Evolutionary conservation across 2,888 invertebrate genomes (phyloP).

Genomic region (Ophion slaviceki): DNA sequence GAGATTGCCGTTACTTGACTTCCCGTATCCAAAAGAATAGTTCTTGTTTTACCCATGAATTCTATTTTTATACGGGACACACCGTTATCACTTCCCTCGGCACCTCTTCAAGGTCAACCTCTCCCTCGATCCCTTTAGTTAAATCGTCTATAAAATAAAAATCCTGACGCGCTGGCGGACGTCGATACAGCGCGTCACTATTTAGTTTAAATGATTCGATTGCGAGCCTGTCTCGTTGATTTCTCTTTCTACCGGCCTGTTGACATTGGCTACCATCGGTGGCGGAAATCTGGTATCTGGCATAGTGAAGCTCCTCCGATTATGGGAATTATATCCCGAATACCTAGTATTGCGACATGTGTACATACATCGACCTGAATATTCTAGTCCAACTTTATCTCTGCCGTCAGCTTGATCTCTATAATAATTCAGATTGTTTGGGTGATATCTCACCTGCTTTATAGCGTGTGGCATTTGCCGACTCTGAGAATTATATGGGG

Average conservation of each 20-base stretch:
- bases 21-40: conserved; percentile 28
- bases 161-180: conserved; percentile 30
- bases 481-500: background rate
- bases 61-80: too few species aligned
- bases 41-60: background rate
- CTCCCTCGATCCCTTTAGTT: too few species aligned
- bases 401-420: background rate
- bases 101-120: too few species aligned
- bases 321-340: background rate
- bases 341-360: background rate
- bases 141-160: conserved; percentile 34
- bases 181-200: conserved; percentile 29
- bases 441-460: background rate
- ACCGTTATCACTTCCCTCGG: too few species aligned
- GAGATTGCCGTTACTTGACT: conserved; percentile 47
- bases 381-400: too few species aligned
- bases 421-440: background rate
- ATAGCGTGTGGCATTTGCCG: background rate
- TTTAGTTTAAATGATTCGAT: conserved; percentile 36
- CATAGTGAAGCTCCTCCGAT: background rate
- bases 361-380: too few species aligned
- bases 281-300: conserved; percentile 44
- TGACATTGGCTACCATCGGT: background rate
- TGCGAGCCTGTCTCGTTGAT: background rate
- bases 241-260: background rate